Evolutionary conservation across 2,113 vertebrate species (phyloP).

Genomic region (Scomber japonicus): DNA sequence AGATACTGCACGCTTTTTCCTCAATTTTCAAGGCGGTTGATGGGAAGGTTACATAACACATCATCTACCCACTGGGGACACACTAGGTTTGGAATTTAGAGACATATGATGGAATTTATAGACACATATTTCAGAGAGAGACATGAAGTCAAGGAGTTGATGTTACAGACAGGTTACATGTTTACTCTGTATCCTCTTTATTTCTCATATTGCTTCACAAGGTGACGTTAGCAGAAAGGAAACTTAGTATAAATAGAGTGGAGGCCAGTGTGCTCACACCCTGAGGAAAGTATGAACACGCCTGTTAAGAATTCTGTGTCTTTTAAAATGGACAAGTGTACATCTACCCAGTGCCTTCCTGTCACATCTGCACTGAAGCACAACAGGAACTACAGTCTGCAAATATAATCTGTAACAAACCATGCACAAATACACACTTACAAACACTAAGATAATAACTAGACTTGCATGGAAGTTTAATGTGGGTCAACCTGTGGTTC

Average conservation of each 20-base stretch:
- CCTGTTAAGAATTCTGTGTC: neutral
- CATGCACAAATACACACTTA: no score
- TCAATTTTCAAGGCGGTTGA: neutral
- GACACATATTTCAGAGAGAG: neutral
- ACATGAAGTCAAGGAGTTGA: neutral
- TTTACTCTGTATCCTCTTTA: neutral
- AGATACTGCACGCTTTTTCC: slow-evolving; percentile 13
- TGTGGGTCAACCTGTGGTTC: no score
- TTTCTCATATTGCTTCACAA: no score
- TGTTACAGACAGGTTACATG: neutral
- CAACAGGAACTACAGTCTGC: no score
- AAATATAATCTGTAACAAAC: no score
- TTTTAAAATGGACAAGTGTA: neutral
- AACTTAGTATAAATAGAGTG: neutral
- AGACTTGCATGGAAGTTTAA: no score
- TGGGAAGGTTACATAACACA: neutral
- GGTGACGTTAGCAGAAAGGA: neutral
- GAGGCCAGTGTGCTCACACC: slow-evolving; percentile 3
- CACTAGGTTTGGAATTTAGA: slow-evolving; percentile 29
- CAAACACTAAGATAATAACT: no score
- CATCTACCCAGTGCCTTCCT: neutral
- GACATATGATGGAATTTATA: slow-evolving; percentile 13
- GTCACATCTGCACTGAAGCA: no score
- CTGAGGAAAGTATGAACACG: slow-evolving; percentile 16
- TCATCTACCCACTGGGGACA: neutral